Evolutionary conservation across 2,113 vertebrate species (phyloP).

Genomic region (Tauraco erythrolophus): DNA sequence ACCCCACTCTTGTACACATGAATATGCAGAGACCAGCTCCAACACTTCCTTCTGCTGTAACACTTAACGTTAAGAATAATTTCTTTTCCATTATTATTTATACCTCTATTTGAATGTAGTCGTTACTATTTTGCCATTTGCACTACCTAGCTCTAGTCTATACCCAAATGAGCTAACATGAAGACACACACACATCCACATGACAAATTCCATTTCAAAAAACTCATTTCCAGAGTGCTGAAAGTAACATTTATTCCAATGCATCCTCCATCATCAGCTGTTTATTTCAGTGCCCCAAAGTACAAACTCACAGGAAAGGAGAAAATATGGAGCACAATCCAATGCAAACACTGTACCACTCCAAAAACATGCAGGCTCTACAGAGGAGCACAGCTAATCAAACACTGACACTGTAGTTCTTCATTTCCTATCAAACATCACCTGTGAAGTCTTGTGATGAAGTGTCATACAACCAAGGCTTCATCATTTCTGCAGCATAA

Average conservation of each 20-base stretch:
- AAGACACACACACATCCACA: background rate
- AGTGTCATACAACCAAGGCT: background rate
- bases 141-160: background rate
- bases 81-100: background rate
- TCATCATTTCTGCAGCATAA: background rate
- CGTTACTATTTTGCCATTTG: background rate
- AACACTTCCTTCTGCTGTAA: background rate
- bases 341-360: background rate
- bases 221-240: conserved; percentile 51
- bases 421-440: background rate
- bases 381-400: background rate
- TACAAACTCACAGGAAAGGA: background rate
- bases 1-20: background rate
- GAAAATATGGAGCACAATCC: background rate
- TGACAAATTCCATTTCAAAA: conserved; percentile 52
- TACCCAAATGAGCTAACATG: background rate
- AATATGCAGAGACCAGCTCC: background rate
- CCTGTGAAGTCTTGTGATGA: background rate
- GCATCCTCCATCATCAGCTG: conserved; percentile 2
- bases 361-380: background rate
- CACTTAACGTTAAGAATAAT: background rate
- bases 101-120: background rate
- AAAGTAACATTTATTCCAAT: conserved; percentile 31
- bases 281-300: background rate
- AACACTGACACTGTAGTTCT: background rate